Base-by-base conservation (phyloP, 2,888 invertebrate species). In the Melolontha melolontha region DNA sequence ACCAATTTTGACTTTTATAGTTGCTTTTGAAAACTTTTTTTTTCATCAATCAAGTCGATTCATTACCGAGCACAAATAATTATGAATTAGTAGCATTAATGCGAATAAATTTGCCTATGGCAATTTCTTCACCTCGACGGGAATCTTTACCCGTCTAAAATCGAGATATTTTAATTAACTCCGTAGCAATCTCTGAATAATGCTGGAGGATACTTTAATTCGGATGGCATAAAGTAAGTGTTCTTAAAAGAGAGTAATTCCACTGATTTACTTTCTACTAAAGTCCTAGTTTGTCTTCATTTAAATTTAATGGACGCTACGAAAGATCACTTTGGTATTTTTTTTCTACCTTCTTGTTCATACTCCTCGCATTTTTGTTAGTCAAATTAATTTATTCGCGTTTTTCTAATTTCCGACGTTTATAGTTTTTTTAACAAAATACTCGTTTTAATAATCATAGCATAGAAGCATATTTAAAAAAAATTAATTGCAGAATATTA, bases 281-380 rank as follows among this genome's bases (percentile, higher is more conserved):
- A 54, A 64, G 49, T 47, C 34, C 59, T 42, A 64, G 64, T 64
- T 64, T 54, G 64, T 64, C 64, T 64, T 64, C 42, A 64, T 64
- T 64, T 64, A 51, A 42, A 52, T 54, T 52, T 64, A 64, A 64
- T 64, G 64, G 52, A 64, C 29, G 54, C 22, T 62, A 39, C 44
- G 47, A 62, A 44, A 44, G 47, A 62, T 62, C 59, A 59, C 59
- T 44, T 54, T 40, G 29, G 59, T 47, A 44, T 29, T 34, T 59
- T 59, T 34, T 22, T 11, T 14, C 47, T 59, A 5, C 44, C 47
- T 29, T 47, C 14, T 29, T 12, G 59, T 44, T 57, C 42, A 12
- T 27, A n/a, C 14, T 12, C 14, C 7, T 44, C 16, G 29, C 16
- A 34, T 62, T 62, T 47, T 12, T 47, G 49, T 29, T 44, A 47